Base-by-base conservation (phyloP, 2,113 vertebrate genomes). In the Paramisgurnus dabryanus region DNA sequence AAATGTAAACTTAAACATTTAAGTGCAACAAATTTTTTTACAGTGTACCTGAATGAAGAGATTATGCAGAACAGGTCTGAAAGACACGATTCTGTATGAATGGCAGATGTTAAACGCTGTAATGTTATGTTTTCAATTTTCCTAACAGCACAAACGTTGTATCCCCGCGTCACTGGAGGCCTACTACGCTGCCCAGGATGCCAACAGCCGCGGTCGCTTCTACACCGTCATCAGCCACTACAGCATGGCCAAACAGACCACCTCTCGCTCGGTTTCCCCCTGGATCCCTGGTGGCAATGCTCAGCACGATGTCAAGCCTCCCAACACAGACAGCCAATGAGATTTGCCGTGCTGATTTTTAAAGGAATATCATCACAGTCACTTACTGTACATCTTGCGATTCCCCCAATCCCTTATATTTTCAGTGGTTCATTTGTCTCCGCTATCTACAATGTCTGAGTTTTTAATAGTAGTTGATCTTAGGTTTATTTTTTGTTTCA, bases 161-260 rank as follows among this genome's bases (percentile, higher is more conserved):
- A 99, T 99, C 92, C 97, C 97, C 0, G 96, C 97, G 57, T 98
- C 97, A 0, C 93, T 99, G 90, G 97, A 98, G 67, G 96, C 97
- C 0, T 99, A 99, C 89, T 99, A 98, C 85, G 96, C 95, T 0
- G 94, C 97, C 64, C 97, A 99, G 92, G 97, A 98, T 72, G 95
- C 95, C 90, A 96, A 92, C 92, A 96, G 96, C 7, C 93, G 96
- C 86, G 96, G 96, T 86, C 93, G 96, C 83, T 98, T 99, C 92
- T 99, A 99, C 93, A 98, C 97, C 0, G 95, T 99, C 91, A 98
- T 99, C 92, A 99, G 97, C 93, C 97, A 99, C 90, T 99, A 98
- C 95, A 99, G 96, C 87, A 95, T 98, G 96, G 96, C 97, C 90
- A 98, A 98, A 94, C 97, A 99, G 93, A 98, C 95, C 94, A 95